These are phyloP conservation scores for Xenops minutus DNA, from an alignment of 2,797 vertebrate genomes.

Conservation along the genomic window DNA sequence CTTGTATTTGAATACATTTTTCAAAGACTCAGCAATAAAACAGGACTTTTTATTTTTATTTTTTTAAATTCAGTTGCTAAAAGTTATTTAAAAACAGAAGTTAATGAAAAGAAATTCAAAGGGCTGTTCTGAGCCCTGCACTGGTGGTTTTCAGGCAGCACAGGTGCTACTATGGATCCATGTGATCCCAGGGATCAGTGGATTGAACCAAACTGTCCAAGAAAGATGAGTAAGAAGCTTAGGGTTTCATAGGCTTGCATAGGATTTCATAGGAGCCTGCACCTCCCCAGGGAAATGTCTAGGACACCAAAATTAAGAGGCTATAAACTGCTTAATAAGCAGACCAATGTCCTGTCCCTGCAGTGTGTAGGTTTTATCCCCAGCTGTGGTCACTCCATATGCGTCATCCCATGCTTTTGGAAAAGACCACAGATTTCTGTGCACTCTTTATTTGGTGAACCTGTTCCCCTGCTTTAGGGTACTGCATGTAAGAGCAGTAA, in stretches of 20 bases:
- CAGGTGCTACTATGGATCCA: background rate
- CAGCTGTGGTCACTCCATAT: accelerated
- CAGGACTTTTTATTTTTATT: background rate
- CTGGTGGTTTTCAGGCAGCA: background rate
- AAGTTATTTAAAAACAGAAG: background rate
- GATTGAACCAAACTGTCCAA: background rate
- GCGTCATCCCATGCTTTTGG: background rate
- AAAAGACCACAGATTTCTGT: background rate
- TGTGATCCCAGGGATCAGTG: background rate
- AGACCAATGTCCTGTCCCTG: background rate
- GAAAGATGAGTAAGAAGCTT: background rate
- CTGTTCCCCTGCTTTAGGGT: background rate
- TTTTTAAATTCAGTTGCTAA: background rate
- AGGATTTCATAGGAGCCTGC: background rate
- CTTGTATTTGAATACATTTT: background rate
- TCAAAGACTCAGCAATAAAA: background rate
- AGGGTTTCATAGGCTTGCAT: background rate
- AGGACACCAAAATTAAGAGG: background rate
- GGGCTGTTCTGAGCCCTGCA: background rate
- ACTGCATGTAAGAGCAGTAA: background rate
- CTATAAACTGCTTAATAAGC: background rate
- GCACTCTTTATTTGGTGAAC: background rate
- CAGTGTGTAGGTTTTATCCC: background rate
- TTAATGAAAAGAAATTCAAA: background rate
- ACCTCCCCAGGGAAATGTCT: background rate